These are phyloP conservation scores for Dipodomys spectabilis DNA, from an alignment of 2,113 vertebrate species.

Conservation along the genomic window DNA sequence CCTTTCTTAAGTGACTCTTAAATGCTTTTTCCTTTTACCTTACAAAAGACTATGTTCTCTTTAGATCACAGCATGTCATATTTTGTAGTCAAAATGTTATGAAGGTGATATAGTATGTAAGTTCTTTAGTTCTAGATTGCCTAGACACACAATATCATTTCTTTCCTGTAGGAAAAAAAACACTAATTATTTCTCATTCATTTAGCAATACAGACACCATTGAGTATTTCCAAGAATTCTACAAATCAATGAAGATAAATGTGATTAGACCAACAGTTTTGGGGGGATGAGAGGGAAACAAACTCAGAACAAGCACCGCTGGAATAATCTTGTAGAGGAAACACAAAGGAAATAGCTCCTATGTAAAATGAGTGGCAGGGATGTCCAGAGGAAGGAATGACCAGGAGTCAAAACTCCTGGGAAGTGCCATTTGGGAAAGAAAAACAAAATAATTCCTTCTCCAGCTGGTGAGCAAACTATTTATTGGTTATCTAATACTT, in stretches of 20 bases:
- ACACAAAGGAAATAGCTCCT: neutral
- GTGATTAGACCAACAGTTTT: constrained; percentile 2
- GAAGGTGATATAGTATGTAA: neutral
- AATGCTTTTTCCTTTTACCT: neutral
- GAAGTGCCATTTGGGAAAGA: neutral
- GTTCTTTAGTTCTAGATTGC: constrained; percentile 34
- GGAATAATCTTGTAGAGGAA: neutral
- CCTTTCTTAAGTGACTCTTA: neutral
- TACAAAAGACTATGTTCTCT: constrained; percentile 16
- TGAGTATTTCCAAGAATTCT: neutral
- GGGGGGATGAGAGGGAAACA: neutral
- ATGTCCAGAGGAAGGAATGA: neutral
- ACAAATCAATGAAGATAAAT: neutral
- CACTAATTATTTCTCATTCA: neutral
- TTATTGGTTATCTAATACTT: neutral
- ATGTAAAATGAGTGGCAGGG: neutral
- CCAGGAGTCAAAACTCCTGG: neutral
- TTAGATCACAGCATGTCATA: neutral
- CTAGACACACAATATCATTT: neutral
- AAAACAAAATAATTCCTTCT: constrained; percentile 13
- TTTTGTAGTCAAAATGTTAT: neutral
- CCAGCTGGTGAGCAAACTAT: constrained; percentile 16
- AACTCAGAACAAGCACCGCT: neutral
- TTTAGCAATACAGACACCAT: neutral
- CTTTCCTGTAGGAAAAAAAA: constrained; percentile 8